Evolutionary conservation across 2,797 vertebrate species (phyloP).

Genomic region (Sylvilagus floridanus): DNA sequence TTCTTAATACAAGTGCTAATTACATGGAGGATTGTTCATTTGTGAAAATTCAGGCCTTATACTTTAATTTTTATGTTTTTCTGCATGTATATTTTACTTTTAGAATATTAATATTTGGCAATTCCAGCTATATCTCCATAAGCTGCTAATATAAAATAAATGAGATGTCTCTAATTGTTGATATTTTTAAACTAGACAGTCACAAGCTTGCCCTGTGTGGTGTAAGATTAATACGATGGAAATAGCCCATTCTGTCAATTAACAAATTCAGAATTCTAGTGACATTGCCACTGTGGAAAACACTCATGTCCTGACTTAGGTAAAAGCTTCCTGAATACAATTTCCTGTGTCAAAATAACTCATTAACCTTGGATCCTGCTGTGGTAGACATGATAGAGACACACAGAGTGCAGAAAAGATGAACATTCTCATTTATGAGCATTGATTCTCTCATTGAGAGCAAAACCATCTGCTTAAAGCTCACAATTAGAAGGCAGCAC

Average conservation of each 20-base stretch:
- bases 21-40: neutral
- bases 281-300: neutral
- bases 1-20: constrained; percentile 4
- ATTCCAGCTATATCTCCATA: neutral
- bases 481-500: neutral
- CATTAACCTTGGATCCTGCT: neutral
- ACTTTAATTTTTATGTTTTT: neutral
- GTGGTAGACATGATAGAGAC: neutral
- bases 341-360: constrained; percentile 51
- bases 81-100: neutral
- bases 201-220: neutral
- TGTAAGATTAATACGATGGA: neutral
- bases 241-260: neutral
- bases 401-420: constrained; percentile 15
- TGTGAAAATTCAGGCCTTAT: neutral
- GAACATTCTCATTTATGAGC: neutral
- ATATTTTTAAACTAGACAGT: neutral
- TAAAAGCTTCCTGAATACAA: constrained; percentile 30
- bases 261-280: constrained; percentile 57
- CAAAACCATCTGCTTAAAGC: constrained; percentile 28
- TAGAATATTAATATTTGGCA: neutral
- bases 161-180: neutral
- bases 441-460: constrained; percentile 41
- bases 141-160: neutral
- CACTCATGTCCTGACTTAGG: neutral